Evolutionary conservation across 2,113 vertebrate genomes (phyloP), one percentile per base, ranked within the genome.

Genomic region (Diadophis punctatus): DNA sequence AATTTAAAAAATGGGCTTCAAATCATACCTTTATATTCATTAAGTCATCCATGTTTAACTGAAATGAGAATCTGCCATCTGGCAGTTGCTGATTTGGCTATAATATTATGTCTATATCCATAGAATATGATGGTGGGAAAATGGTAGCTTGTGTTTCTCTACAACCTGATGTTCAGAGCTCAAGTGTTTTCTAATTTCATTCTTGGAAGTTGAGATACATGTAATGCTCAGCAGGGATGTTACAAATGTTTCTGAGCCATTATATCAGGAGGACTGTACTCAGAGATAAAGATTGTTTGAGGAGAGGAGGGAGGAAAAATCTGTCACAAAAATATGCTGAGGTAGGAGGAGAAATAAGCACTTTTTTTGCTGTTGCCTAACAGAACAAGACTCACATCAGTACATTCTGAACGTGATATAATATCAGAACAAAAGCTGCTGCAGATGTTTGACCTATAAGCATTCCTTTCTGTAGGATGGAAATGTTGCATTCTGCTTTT

Each of bases 241-340:
- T 12, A 88, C 93, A 93, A 95, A 94, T 92, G 88, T 91, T 90
- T 85, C 88, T 93, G 30, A 94, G 3, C 48, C 60, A 91, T 85
- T 56, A 93, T 46, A 12, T 23, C 27, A 86, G 56, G 92, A 91
- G 55, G 34, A 1, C 52, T 93, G 84, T 91, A 20, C 0, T 92
- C 27, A 23, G 39, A 91, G 55, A 94, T 91, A 94, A 96, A 88
- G 91, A 86, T 60, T 1, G 53, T 89, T 3, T 39, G 85, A 25
- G 3, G 25, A 63, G n/a, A 3, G 25, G 25, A 34, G 52, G 9
- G 10, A 43, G 9, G 10, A 18, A 23, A 55, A 20, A 14, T n/a
- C 2, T 93, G 2, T 56, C 58, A 68, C 92, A 90, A 88, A 93
- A 3, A 30, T 93, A 56, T 85, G 16, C 8, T 95, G 88, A 90